phyloP scores from a whole-genome alignment of 1,140 invertebrate genomes.

The Xylocopa sonorina region DNA sequence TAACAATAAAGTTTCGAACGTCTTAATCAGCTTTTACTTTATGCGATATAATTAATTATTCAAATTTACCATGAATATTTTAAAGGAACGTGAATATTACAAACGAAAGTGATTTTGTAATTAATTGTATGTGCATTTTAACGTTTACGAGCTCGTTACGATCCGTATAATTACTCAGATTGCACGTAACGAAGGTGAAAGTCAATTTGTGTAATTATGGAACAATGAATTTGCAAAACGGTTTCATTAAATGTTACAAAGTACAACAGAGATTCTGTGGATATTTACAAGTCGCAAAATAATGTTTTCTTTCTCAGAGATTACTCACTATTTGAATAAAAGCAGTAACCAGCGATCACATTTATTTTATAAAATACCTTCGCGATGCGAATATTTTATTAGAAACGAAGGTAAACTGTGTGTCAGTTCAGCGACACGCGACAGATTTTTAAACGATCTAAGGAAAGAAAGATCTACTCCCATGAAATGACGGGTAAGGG shows the following conservation, averaged over 20 bases:
- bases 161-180: background rate
- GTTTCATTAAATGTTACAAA: no score
- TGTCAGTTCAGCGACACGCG: background rate
- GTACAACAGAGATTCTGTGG: background rate
- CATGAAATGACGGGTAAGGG: slow-evolving; percentile 32
- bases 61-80: background rate
- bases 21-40: no score
- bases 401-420: background rate
- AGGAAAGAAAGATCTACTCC: slow-evolving; percentile 21
- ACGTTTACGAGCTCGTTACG: background rate
- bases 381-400: background rate
- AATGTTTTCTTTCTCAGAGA: no score
- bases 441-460: slow-evolving; percentile 29
- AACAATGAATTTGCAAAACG: background rate
- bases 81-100: background rate
- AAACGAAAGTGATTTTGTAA: background rate
- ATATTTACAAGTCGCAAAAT: background rate
- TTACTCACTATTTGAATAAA: no score
- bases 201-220: background rate
- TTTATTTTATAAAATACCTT: no score
- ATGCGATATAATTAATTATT: no score
- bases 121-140: background rate
- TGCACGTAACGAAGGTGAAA: background rate
- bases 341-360: no score
- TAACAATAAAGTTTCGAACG: no score